Evolutionary conservation across 2,797 vertebrate species (phyloP).

Genomic region (Hephaestus fuliginosus): DNA sequence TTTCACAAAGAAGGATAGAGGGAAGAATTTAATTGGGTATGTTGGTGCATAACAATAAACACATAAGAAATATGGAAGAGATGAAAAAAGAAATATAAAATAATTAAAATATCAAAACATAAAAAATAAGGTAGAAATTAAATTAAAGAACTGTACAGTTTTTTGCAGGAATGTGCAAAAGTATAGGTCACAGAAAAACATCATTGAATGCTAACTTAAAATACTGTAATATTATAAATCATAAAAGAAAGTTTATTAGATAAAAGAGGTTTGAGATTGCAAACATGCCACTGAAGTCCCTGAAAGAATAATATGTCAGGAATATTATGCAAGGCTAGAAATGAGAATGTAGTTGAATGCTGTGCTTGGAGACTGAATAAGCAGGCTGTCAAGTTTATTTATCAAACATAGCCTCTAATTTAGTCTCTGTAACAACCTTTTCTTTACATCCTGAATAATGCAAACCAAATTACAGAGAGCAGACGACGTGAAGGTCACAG

Average conservation of each 20-base stretch:
- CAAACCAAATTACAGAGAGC: conserved; percentile 5
- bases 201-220: background rate
- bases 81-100: no score
- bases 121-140: no score
- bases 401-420: conserved; percentile 1
- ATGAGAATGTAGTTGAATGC: background rate
- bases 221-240: background rate
- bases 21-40: no score
- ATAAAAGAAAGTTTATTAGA: background rate
- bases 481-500: background rate
- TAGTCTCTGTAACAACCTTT: background rate
- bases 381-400: background rate
- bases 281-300: background rate
- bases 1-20: no score
- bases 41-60: no score
- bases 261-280: background rate
- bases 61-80: no score
- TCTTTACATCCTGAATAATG: conserved; percentile 10
- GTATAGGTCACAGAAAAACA: background rate
- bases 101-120: no score
- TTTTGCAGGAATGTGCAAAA: no score
- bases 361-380: background rate
- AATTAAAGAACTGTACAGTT: no score
- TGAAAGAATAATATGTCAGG: background rate
- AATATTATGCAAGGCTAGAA: background rate